Conservation (phyloP, 92 coral and sea anemone species). For the Scolanthus callimorphus region DNA sequence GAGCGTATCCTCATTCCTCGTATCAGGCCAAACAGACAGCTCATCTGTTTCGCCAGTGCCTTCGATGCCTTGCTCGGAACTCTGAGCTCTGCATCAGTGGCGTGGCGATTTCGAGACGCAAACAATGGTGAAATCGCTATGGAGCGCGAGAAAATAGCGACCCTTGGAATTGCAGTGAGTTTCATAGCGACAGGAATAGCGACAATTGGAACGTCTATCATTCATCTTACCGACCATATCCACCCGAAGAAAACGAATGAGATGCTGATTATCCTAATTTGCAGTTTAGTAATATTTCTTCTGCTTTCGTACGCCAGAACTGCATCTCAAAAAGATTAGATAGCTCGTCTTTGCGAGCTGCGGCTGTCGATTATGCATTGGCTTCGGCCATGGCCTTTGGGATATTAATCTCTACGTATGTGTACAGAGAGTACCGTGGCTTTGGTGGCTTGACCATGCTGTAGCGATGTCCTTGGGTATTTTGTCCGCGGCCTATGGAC, state of each 20-base stretch:
- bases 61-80: constrained; percentile 78
- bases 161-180: constrained; percentile 47
- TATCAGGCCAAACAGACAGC: constrained; percentile 60
- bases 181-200: constrained; percentile 62
- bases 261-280: constrained; percentile 47
- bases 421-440: constrained; percentile 10
- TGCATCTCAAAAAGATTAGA: constrained; percentile 38
- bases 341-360: constrained; percentile 66
- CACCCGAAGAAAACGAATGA: constrained; percentile 51
- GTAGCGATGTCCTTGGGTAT: constrained; percentile 50
- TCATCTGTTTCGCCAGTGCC: constrained; percentile 85
- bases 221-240: constrained; percentile 38
- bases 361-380: constrained; percentile 55
- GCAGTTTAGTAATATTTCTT: constrained; percentile 39
- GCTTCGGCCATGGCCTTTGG: constrained; percentile 67
- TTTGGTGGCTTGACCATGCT: constrained; percentile 77
- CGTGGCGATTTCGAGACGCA: constrained; percentile 78
- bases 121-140: constrained; percentile 53
- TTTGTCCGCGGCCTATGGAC: constrained; percentile 50
- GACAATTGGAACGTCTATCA: constrained; percentile 36
- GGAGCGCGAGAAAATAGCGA: constrained; percentile 52
- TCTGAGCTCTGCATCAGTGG: constrained; percentile 62
- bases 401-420: constrained; percentile 48
- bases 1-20: constrained; percentile 63
- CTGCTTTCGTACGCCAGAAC: constrained; percentile 35